Evolutionary conservation across 2,113 vertebrate genomes (phyloP).

Genomic region (Sorex fumeus): DNA sequence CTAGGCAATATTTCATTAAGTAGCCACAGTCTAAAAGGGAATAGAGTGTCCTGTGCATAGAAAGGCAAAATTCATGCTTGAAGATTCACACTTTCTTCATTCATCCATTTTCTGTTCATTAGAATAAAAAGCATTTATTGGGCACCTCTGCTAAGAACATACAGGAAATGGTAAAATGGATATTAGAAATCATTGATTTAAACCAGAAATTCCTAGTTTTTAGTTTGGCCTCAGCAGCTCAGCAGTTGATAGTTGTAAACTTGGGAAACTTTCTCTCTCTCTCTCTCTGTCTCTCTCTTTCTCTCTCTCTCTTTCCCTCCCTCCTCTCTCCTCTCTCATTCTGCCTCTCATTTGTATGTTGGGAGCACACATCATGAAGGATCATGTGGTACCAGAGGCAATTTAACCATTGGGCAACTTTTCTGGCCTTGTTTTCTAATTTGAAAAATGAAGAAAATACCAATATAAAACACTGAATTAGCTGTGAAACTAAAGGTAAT

Average conservation of each 20-base stretch:
- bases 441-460: conserved; percentile 23
- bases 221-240: background rate
- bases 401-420: background rate
- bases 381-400: no score
- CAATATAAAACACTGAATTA: background rate
- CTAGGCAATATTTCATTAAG: background rate
- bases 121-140: background rate
- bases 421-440: background rate
- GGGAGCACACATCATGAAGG: no score
- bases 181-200: conserved; percentile 5
- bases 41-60: background rate
- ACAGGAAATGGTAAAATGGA: background rate
- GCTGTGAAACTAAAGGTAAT: conserved; percentile 39
- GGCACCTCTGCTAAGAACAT: background rate
- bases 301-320: background rate
- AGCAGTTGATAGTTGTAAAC: background rate
- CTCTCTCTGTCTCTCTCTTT: background rate
- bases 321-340: background rate
- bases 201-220: conserved; percentile 22
- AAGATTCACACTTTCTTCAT: background rate
- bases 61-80: background rate
- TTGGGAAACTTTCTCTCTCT: background rate
- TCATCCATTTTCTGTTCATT: background rate
- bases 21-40: background rate
- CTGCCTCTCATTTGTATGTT: background rate